phyloP scores from a whole-genome alignment of 2,113 vertebrate genomes.

The Lophura nycthemera region DNA sequence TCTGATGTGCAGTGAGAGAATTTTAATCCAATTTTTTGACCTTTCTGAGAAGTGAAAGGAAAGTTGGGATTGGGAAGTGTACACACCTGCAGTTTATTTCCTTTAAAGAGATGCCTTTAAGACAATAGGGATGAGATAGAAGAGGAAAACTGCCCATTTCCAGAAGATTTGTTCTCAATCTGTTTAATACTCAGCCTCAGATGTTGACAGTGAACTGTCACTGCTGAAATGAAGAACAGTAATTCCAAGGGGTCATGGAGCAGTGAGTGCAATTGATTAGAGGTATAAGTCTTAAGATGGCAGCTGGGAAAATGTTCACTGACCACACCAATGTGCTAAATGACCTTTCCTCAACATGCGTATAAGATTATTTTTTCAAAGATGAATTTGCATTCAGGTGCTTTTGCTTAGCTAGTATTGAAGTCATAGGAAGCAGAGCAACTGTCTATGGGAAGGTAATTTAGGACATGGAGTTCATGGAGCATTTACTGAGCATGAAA shows the following conservation, averaged over 20 bases:
- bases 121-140: conserved; percentile 66
- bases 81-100: conserved; percentile 76
- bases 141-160: conserved; percentile 61
- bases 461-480: background rate
- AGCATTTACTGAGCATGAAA: background rate
- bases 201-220: conserved; percentile 45
- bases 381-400: conserved; percentile 2
- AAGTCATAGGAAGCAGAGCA: background rate
- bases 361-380: background rate
- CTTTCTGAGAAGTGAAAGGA: conserved; percentile 66
- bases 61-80: background rate
- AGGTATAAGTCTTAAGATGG: conserved; percentile 53
- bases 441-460: background rate
- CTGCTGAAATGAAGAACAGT: conserved; percentile 52
- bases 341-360: background rate
- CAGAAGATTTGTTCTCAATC: conserved; percentile 66
- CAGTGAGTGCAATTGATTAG: conserved; percentile 58
- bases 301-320: conserved; percentile 50
- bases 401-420: background rate
- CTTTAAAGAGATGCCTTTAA: conserved; percentile 67
- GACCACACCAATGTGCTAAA: conserved; percentile 41
- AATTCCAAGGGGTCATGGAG: conserved; percentile 42
- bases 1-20: conserved; percentile 38
- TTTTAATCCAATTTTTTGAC: conserved; percentile 72
- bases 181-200: conserved; percentile 24